Evolutionary conservation across 1,140 invertebrate species (phyloP), one percentile per base, ranked within the genome.

Genomic region (Hestina assimilis): DNA sequence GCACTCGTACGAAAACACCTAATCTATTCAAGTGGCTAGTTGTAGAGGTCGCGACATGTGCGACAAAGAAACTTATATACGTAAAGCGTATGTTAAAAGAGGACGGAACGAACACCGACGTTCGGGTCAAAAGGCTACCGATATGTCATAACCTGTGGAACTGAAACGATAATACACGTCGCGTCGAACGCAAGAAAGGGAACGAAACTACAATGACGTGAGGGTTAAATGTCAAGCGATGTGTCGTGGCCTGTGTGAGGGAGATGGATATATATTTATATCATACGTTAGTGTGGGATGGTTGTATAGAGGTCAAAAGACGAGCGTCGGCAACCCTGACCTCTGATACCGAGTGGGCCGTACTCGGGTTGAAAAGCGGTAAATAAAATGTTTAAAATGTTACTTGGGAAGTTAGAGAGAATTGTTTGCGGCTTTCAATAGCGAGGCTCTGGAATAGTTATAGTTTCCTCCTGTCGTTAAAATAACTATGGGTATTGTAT

Each of bases 1-100:
- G 45, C 50, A 77, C 66, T 73, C 73, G 63, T 80, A 83, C 83
- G 71, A 88, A 88, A 86, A 88, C 83, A 86, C 80, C 76, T 88
- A 88, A 88, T 88, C 85, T 88, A 88, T 88, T 88, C 83, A 83
- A 83, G 73, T 84, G 79, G 81, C 83, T 86, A 86, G 83, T 72
- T 70, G 70, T 63, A 75, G 59, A 75, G 84, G 85, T 88, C 85
- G 79, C 58, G 79, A 85, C 80, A 78, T 52, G 71, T 56, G 66
- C 43, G 76, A 86, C 64, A 72, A 62, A 67, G 79, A 88, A 66
- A 54, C 38, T 56, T 33, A 63, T 75, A 75, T 57, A 63, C 41
- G 59, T 62, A 72, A 61, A 65, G 61, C 58, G 31, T 8, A 60
- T 38, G 80, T 70, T 63, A 78, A 79, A 86, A 77, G 63, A 72